These are phyloP conservation scores for Pterocles gutturalis DNA, from an alignment of 2,113 vertebrate species.

Conservation along the genomic window DNA sequence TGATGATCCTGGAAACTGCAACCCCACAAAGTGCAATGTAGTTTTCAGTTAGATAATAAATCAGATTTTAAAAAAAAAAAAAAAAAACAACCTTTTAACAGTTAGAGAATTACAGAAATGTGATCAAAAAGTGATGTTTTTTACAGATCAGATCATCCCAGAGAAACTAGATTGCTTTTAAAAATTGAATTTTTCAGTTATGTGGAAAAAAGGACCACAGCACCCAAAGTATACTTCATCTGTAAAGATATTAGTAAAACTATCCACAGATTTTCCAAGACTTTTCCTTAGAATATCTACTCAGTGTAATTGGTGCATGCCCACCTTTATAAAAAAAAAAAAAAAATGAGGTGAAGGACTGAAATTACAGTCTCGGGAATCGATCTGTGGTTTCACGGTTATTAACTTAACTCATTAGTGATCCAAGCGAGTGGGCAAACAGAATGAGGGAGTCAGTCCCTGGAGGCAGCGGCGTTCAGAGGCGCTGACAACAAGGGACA, in stretches of 20 bases:
- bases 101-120: not conserved
- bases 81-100: not conserved
- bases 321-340: not conserved
- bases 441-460: not conserved
- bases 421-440: not conserved
- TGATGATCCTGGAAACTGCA: not conserved
- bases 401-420: constrained; percentile 4
- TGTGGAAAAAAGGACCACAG: not conserved
- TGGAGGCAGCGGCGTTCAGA: not conserved
- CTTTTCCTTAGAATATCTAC: not conserved
- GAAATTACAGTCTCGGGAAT: not conserved
- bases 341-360: not conserved
- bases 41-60: not conserved
- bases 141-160: not conserved
- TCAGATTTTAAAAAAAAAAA: not conserved
- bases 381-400: not conserved
- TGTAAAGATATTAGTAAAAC: not conserved
- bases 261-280: not conserved
- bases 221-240: not conserved
- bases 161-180: not conserved
- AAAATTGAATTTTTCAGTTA: not conserved
- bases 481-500: not conserved
- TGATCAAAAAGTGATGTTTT: not conserved
- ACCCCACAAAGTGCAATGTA: not conserved
- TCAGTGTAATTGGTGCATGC: not conserved